phyloP scores from a whole-genome alignment of 2,888 invertebrate genomes.

The Priocnemis perturbator region DNA sequence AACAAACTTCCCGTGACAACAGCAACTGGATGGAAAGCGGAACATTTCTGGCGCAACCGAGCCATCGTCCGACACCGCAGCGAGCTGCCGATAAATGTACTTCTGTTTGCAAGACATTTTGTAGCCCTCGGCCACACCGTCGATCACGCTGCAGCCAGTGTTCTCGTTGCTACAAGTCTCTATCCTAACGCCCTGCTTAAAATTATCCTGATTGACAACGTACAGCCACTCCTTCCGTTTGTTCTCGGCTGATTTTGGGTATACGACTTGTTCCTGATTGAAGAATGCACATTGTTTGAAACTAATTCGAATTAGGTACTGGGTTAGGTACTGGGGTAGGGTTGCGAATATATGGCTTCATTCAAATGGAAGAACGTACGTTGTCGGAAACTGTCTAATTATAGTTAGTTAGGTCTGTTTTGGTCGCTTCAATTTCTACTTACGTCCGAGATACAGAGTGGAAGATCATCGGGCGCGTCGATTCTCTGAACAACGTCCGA shows the following conservation, averaged over 20 bases:
- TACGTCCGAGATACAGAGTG: constrained; percentile 38
- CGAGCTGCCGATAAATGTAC: constrained; percentile 77
- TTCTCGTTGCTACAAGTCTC: constrained; percentile 80
- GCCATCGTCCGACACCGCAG: constrained; percentile 77
- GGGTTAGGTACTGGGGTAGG: too few species aligned
- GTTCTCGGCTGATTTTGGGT: constrained; percentile 80
- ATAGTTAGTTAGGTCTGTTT: too few species aligned
- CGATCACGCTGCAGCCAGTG: constrained; percentile 66
- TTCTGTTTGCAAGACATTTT: constrained; percentile 79
- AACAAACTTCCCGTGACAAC: constrained; percentile 77
- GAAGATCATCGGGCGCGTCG: constrained; percentile 19
- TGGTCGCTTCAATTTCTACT: constrained; percentile 14
- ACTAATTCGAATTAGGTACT: neutral
- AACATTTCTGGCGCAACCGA: constrained; percentile 77
- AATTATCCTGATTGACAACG: constrained; percentile 82
- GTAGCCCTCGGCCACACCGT: constrained; percentile 73
- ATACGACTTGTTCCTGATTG: constrained; percentile 76
- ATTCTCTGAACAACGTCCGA: constrained; percentile 36
- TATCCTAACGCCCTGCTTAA: constrained; percentile 83
- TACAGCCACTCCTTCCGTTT: constrained; percentile 81
- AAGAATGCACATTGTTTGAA: neutral
- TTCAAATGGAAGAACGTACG: too few species aligned
- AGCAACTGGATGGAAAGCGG: constrained; percentile 85
- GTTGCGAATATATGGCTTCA: too few species aligned
- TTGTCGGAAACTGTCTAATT: too few species aligned